Conservation (phyloP, 2,888 invertebrate species). For the Drosophila fungiperda region DNA sequence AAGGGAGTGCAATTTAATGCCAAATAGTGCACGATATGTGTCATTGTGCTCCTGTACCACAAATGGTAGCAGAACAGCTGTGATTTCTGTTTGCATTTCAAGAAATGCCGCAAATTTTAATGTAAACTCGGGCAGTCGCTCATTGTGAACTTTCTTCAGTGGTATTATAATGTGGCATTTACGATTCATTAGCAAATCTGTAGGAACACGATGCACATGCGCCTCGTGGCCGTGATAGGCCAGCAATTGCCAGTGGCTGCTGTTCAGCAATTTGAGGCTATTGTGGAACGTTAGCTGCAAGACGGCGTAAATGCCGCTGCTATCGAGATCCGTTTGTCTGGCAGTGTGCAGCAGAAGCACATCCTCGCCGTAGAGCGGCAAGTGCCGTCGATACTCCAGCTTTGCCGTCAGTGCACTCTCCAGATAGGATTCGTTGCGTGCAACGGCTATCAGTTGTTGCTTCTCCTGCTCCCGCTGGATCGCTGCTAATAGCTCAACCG, state of each 20-base stretch:
- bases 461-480: conserved; percentile 76
- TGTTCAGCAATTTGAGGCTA: conserved; percentile 52
- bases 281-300: conserved; percentile 63
- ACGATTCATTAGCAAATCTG: conserved; percentile 58
- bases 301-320: conserved; percentile 60
- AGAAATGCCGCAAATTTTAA: conserved; percentile 63
- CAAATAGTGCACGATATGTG: conserved; percentile 59
- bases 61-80: conserved; percentile 57
- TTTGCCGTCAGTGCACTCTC: conserved; percentile 47
- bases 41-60: conserved; percentile 18
- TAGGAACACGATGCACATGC: conserved; percentile 65
- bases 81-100: conserved; percentile 40
- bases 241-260: conserved; percentile 73
- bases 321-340: conserved; percentile 27
- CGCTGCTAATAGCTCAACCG: conserved; percentile 56
- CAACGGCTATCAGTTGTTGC: conserved; percentile 79
- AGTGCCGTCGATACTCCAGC: conserved; percentile 58
- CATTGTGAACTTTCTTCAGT: conserved; percentile 31
- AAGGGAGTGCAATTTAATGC: conserved; percentile 14
- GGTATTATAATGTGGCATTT: conserved; percentile 68
- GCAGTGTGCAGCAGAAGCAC: conserved; percentile 46
- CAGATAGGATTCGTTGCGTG: conserved; percentile 46
- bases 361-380: conserved; percentile 58
- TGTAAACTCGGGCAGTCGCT: conserved; percentile 62
- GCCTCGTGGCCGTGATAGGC: conserved; percentile 48